A percentile compares a stretch with the other conserved stretches of the same genome.
These are phyloP conservation scores for Nixonia krombeini DNA, from an alignment of 1,140 invertebrate species.

Conservation along the genomic window DNA sequence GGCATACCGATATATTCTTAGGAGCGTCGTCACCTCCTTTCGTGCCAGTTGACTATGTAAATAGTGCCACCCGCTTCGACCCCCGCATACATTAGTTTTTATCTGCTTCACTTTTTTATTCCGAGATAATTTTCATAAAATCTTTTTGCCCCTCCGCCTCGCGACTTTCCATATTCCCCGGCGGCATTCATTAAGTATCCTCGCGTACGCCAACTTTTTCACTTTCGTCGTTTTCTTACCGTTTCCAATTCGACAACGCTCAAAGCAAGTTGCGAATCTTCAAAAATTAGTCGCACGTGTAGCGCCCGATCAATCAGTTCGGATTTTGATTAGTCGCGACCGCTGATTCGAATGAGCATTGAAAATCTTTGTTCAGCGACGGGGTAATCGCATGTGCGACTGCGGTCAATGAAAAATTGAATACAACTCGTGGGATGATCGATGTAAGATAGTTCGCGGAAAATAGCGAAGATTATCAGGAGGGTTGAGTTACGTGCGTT, in stretches of 20 bases:
- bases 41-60: slow-evolving; percentile 57
- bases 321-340: neutral
- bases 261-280: too few relatives aligned
- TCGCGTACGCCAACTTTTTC: slow-evolving; percentile 33
- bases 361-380: slow-evolving; percentile 17
- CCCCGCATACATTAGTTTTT: slow-evolving; percentile 69
- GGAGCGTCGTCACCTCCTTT: slow-evolving; percentile 42
- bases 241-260: too few relatives aligned
- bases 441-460: slow-evolving; percentile 64
- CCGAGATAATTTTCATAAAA: slow-evolving; percentile 68
- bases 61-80: slow-evolving; percentile 45
- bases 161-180: slow-evolving; percentile 45
- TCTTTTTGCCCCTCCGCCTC: slow-evolving; percentile 41
- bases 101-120: slow-evolving; percentile 66
- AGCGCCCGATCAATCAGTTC: neutral
- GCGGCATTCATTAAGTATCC: slow-evolving; percentile 52
- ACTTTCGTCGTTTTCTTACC: slow-evolving; percentile 18
- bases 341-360: neutral
- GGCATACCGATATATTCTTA: slow-evolving; percentile 63
- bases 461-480: slow-evolving; percentile 65
- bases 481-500: slow-evolving; percentile 46
- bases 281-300: too few relatives aligned
- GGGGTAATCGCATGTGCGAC: slow-evolving; percentile 13
- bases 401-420: slow-evolving; percentile 59
- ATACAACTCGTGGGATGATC: slow-evolving; percentile 61